Base-by-base conservation (phyloP, 2,888 invertebrate species). In the Drosophila formosana region DNA sequence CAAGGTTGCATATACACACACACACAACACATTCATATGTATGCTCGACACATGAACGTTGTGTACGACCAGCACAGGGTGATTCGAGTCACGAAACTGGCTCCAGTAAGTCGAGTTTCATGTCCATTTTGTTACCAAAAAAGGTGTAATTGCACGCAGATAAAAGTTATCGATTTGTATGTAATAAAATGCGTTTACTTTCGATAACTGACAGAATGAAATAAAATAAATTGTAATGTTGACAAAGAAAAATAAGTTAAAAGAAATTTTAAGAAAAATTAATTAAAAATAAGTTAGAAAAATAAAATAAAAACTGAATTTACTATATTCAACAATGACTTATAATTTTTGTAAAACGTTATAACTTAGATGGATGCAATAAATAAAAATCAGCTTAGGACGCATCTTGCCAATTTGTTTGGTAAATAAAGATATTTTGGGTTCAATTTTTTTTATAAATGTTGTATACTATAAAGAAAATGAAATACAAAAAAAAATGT, bases 1-100 rank as follows among this genome's bases (percentile, higher is more conserved):
- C 85, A 78, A 80, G 82, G 79, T 85, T 78, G 75, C 68, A 60
- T 32, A 47, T 75, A 62, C 63, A 73, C 62, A 66, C 58, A 76
- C 28, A 51, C 43, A 49, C 32, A 47, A 53, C 30, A 66, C 49
- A 23, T 34, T 34, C 55, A 43, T 26, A 50, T 37, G 37, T n/a
- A 37, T n/a, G 37, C 37, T 37, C 37, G 37, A 37, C 13, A 26
- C 6, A 41, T 41, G 39, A 41, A 18, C 39, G 39, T 5, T 66
- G 62, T 66, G 32, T 53, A 72, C 39, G 18, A 37, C 26, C 32
- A 47, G 2, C 78, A 74, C 74, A 74, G 74, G 74, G 78, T 71
- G 76, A 47, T 25, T 6, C 37, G 26, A n/a, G 62, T 32, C 37
- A 7, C 11, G 23, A 52, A 23, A 56, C 9, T 52, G 34, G n/a